These are phyloP conservation scores for Chloromyia formosa DNA, from an alignment of 2,888 invertebrate species.

Conservation along the genomic window DNA sequence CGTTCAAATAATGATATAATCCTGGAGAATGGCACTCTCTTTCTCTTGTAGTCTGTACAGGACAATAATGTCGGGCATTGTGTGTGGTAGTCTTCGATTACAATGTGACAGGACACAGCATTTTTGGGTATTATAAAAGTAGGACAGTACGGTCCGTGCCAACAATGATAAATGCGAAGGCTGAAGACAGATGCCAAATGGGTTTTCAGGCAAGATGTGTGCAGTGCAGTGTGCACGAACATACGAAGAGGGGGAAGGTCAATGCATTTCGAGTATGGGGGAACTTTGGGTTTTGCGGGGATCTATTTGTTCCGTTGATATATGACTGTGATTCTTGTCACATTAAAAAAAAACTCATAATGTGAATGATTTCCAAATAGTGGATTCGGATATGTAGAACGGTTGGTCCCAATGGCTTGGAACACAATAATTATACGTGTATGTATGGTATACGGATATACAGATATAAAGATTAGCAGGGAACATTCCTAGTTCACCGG, in stretches of 20 bases:
- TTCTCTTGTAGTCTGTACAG: not conserved
- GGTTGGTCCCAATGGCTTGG: no score
- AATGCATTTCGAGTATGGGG: not conserved
- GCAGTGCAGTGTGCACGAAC: no score
- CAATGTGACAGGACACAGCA: constrained; percentile 17
- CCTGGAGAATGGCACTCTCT: constrained; percentile 17
- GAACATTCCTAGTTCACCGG: no score
- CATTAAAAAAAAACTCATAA: no score
- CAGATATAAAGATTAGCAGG: no score
- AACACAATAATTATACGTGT: no score
- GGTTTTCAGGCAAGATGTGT: constrained; percentile 15
- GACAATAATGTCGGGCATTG: not conserved
- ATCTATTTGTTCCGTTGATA: no score
- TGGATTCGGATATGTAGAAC: no score
- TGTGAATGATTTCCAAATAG: no score
- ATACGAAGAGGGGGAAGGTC: not conserved
- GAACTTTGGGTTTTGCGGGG: no score
- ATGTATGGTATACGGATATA: no score
- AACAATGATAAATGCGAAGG: constrained; percentile 29
- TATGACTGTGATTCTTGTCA: no score
- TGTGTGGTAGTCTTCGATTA: constrained; percentile 18
- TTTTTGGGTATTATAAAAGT: constrained; percentile 8
- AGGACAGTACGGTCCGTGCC: constrained; percentile 31
- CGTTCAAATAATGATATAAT: constrained; percentile 30
- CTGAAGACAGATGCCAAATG: constrained; percentile 31